phyloP scores from a whole-genome alignment of 2,113 vertebrate species.

The Sinocyclocheilus grahami region DNA sequence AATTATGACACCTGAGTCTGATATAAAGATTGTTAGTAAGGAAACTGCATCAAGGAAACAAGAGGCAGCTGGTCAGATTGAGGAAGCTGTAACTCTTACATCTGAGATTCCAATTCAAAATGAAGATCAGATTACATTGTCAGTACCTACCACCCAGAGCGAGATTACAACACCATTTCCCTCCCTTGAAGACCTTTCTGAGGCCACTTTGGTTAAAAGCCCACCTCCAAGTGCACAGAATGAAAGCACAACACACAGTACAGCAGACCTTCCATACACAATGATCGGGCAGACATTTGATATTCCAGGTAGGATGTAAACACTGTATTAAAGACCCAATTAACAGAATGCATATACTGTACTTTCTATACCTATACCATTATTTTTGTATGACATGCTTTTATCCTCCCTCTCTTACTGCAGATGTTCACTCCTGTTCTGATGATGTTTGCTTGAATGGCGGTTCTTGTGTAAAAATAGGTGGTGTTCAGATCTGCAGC shows the following conservation, averaged over 20 bases:
- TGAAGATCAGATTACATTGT: constrained; percentile 46
- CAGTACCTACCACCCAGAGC: constrained; percentile 45
- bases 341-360: not conserved
- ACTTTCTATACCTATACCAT: not conserved
- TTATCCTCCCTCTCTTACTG: constrained; percentile 43
- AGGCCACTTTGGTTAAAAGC: constrained; percentile 37
- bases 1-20: constrained; percentile 17
- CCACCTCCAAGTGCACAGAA: constrained; percentile 25
- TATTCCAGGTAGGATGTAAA: constrained; percentile 68
- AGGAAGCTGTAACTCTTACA: constrained; percentile 42
- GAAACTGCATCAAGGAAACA: constrained; percentile 48
- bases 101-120: constrained; percentile 40
- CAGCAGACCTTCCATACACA: constrained; percentile 59
- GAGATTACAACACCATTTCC: not conserved
- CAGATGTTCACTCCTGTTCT: constrained; percentile 84
- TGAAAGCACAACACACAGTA: constrained; percentile 46
- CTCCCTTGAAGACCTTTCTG: constrained; percentile 34
- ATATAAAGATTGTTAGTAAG: constrained; percentile 38
- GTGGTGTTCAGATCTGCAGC: constrained; percentile 80
- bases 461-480: constrained; percentile 85
- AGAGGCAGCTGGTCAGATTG: constrained; percentile 21
- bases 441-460: constrained; percentile 86
- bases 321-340: not conserved
- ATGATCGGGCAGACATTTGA: constrained; percentile 68
- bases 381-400: not conserved